Evolutionary conservation across 2,888 invertebrate species (phyloP).

Genomic region (Leucophenga maculata): DNA sequence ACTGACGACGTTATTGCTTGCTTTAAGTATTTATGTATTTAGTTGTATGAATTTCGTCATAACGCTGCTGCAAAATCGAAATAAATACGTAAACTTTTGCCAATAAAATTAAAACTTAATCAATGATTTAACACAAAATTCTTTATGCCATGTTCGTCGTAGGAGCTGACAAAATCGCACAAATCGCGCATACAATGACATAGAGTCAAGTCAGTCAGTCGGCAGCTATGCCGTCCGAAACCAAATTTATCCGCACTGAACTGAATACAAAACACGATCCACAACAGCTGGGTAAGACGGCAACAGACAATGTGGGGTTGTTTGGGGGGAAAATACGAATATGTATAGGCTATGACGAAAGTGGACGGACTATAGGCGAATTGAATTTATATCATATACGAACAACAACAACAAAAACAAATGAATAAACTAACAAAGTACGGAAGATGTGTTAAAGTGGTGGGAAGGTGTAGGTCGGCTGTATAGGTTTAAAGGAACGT

Average conservation of each 20-base stretch:
- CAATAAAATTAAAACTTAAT: slow-evolving; percentile 48
- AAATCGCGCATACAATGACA: slow-evolving; percentile 1
- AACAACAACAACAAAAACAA: too few relatives aligned
- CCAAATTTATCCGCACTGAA: slow-evolving; percentile 39
- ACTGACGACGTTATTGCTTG: slow-evolving; percentile 12
- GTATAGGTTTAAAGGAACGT: too few relatives aligned
- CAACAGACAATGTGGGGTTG: not conserved
- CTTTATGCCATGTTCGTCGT: not conserved
- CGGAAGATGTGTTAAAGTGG: too few relatives aligned
- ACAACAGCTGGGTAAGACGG: slow-evolving; percentile 27
- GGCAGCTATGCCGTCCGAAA: slow-evolving; percentile 5
- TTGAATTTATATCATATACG: too few relatives aligned
- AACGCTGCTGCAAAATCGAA: not conserved
- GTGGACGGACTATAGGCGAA: too few relatives aligned
- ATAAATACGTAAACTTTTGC: slow-evolving; percentile 41
- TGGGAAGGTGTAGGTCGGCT: too few relatives aligned
- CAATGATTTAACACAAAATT: slow-evolving; percentile 21
- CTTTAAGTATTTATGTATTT: not conserved
- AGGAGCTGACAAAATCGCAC: not conserved
- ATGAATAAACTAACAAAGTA: not conserved
- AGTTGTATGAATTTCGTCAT: slow-evolving; percentile 10
- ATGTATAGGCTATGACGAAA: too few relatives aligned
- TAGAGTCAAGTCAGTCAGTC: not conserved
- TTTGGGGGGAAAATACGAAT: not conserved
- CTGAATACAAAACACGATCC: slow-evolving; percentile 23